Conservation (phyloP, 2,113 vertebrate species). For the Cryptomyrus ogoouensis region DNA sequence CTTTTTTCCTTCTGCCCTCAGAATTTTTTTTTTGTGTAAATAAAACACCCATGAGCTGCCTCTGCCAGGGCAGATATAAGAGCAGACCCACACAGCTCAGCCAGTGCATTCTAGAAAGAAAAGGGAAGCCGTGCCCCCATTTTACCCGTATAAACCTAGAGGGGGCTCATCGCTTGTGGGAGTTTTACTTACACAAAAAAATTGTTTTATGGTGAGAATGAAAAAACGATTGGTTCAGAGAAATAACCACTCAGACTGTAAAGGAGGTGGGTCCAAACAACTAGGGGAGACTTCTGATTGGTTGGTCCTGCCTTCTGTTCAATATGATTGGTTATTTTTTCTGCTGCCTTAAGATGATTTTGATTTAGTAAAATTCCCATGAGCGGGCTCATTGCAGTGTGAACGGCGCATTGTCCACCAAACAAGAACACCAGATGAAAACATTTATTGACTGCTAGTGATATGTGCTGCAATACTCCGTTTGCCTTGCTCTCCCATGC, state of each 20-base stretch:
- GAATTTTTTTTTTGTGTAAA: not conserved
- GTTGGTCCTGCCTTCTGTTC: too few species aligned
- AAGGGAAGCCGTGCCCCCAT: not conserved
- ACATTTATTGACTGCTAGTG: not conserved
- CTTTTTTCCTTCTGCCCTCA: not conserved
- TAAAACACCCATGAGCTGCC: not conserved
- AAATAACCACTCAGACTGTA: too few species aligned
- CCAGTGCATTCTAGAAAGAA: not conserved
- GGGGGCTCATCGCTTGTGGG: too few species aligned
- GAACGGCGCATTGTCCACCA: not conserved
- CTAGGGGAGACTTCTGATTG: too few species aligned
- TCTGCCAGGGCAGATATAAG: not conserved
- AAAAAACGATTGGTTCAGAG: too few species aligned
- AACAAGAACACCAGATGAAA: not conserved
- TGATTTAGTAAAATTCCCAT: too few species aligned
- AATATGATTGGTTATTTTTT: too few species aligned
- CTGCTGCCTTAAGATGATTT: too few species aligned
- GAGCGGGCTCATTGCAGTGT: not conserved
- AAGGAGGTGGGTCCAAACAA: too few species aligned
- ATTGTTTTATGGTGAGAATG: too few species aligned
- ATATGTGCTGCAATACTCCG: not conserved
- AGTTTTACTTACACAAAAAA: too few species aligned
- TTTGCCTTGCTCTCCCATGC: not conserved
- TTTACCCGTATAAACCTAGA: not conserved
- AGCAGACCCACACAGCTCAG: not conserved